Evolutionary conservation across 2,113 vertebrate genomes (phyloP), one percentile per base, ranked within the genome.

Genomic region (Hiodon tergisus): DNA sequence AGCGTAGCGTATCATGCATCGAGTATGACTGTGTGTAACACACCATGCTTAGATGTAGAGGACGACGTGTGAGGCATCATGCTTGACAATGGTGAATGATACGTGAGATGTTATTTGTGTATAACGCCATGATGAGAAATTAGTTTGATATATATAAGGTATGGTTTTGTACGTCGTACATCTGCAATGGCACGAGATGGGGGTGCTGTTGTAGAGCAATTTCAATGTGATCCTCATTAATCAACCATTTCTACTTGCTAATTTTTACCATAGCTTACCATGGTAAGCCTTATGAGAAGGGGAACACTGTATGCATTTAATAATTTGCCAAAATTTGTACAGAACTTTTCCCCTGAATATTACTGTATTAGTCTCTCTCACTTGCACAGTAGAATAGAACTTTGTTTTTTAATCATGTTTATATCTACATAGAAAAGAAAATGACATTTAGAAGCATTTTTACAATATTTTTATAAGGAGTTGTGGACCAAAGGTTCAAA

Each of bases 391-490:
- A 90, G 87, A 81, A 47, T 87, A 89, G 86, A 67, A 77, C 76
- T 87, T 76, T 69, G 66, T 60, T 82, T 88, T 87, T 83, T 86
- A 63, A 73, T 78, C 89, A 90, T 89, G 85, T 91, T 91, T 91
- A 85, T 92, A 91, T 82, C 57, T 79, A 84, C 85, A 77, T 63
- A 72, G 63, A 73, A 68, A 74, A 84, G 63, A 79, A 80, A 78
- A 85, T 55, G 71, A 81, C 87, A 87, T 90, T 90, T 84, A 84
- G 81, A 90, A 86, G 75, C 83, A 86, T 89, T 89, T 91, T 90
- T 87, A 87, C 88, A 87, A 74, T 91, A 91, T 91, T 92, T 92
- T 91, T 91, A 81, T 91, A 90, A 87, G 85, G 84, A 85, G 83
- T 84, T 86, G 81, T 74, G 86, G 86, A 87, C 85, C 86, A 89